Evolutionary conservation across 1,140 invertebrate genomes (phyloP).

Genomic region (Pseudomyrmex pallidus): DNA sequence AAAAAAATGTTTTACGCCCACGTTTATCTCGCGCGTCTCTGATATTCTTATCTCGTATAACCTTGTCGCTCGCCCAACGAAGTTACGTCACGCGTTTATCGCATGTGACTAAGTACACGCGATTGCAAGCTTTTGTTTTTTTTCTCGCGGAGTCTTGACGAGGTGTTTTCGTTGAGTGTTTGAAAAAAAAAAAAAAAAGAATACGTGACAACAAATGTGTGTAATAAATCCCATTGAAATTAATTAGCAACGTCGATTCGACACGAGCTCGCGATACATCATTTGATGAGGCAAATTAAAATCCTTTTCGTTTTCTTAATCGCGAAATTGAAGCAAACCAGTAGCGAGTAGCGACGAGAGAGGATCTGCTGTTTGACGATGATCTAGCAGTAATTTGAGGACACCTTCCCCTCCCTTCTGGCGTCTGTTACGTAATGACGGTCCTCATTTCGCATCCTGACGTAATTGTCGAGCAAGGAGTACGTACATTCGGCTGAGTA

Average conservation of each 20-base stretch:
- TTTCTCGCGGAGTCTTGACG: neutral
- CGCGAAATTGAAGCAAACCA: constrained; percentile 63
- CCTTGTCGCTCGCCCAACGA: constrained; percentile 11
- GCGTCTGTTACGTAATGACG: constrained; percentile 43
- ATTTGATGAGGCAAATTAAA: neutral
- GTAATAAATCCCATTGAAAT: neutral
- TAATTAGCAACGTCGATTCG: neutral
- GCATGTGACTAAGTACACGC: neutral
- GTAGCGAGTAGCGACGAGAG: neutral
- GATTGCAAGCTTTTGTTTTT: neutral
- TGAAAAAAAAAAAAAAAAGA: neutral
- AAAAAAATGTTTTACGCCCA: neutral
- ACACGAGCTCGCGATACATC: neutral
- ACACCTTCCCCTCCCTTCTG: neutral
- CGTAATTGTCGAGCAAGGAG: constrained; percentile 44
- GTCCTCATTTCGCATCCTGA: constrained; percentile 30
- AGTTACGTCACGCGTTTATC: neutral
- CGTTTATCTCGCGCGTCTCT: neutral
- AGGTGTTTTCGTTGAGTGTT: neutral
- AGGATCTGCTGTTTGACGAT: constrained; percentile 29
- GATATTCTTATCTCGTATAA: constrained; percentile 35
- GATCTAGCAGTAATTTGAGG: constrained; percentile 44
- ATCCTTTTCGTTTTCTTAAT: constrained; percentile 14
- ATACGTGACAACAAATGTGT: neutral
- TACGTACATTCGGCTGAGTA: constrained; percentile 25